Evolutionary conservation across 2,888 invertebrate genomes (phyloP), one percentile per base, ranked within the genome.

Genomic region (Cecidostiba fungosa): DNA sequence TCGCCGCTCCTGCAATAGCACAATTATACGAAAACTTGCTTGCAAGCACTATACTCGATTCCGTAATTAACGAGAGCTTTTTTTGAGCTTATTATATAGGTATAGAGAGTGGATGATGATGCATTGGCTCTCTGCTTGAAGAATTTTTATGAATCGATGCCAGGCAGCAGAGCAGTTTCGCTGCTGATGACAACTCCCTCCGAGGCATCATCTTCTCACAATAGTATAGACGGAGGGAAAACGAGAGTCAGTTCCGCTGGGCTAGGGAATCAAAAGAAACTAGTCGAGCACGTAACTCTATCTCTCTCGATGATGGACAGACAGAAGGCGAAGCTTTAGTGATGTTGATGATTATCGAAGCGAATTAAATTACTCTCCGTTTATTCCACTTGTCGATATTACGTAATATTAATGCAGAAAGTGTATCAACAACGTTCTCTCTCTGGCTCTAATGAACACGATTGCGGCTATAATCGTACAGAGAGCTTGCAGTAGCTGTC

Each of bases 191-290:
- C 82, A 82, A 79, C 66, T 82, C 79, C 82, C 78, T n/a, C 29
- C 74, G 79, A 79, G 85, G 85, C 82, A 79, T 82, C 39, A 70
- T 85, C 79, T 85, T 79, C 74, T 78, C 77, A 85, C 78, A 85
- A 85, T 85, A 39, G 39, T 39, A 6, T 39, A 43, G 85, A 62
- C 32, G 47, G 39, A 54, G 23, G 26, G 50, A 54, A 50, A 80
- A 59, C 19, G 16, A 16, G 32, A 77, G 47, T 4, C 32, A 76
- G 26, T 54, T n/a, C 19, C 4, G 66, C 32, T 23, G 79, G 36
- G n/a, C 10, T 36, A 12, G 66, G 29, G 66, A 66, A 59, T 14
- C 1, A 81, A 43, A 62, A 50, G 23, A 50, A 19, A 36, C 4
- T 0, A 32, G 10, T 0, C 12, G 76, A 76, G n/a, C n/a, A n/a